Evolutionary conservation across 2,797 vertebrate genomes (phyloP).

Genomic region (Myotis pilosus): DNA sequence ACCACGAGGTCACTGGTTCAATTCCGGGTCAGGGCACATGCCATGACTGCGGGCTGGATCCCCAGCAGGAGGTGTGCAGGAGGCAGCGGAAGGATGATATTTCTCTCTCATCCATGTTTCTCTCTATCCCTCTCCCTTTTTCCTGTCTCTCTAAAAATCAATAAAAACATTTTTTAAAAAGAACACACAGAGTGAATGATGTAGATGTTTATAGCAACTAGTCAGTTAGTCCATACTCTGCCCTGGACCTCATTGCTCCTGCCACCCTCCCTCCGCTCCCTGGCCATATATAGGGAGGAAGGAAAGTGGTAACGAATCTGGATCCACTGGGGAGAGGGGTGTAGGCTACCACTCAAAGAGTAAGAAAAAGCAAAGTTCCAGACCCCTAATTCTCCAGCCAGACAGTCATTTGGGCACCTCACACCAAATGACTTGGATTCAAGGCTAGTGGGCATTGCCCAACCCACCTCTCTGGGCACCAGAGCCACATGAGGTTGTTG

Average conservation of each 20-base stretch:
- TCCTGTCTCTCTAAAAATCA: background rate
- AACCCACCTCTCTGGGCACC: background rate
- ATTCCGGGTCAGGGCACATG: no score
- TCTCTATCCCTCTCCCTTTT: background rate
- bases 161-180: background rate
- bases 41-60: no score
- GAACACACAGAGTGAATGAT: background rate
- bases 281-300: background rate
- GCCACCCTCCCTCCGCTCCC: fast-evolving
- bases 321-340: background rate
- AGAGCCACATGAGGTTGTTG: background rate
- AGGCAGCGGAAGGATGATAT: background rate
- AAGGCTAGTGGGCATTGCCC: background rate
- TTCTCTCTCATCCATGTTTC: background rate
- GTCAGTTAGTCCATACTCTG: background rate
- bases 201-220: background rate
- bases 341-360: background rate
- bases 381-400: background rate
- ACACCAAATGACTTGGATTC: background rate
- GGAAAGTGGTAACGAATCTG: background rate
- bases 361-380: background rate
- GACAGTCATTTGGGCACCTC: background rate
- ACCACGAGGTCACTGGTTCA: background rate
- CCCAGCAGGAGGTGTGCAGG: background rate
- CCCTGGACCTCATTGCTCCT: background rate